A percentile compares a stretch with the other conserved stretches of the same genome.
These are phyloP conservation scores for Microcebus griseorufus DNA, from an alignment of 2,113 vertebrate species.

Conservation along the genomic window DNA sequence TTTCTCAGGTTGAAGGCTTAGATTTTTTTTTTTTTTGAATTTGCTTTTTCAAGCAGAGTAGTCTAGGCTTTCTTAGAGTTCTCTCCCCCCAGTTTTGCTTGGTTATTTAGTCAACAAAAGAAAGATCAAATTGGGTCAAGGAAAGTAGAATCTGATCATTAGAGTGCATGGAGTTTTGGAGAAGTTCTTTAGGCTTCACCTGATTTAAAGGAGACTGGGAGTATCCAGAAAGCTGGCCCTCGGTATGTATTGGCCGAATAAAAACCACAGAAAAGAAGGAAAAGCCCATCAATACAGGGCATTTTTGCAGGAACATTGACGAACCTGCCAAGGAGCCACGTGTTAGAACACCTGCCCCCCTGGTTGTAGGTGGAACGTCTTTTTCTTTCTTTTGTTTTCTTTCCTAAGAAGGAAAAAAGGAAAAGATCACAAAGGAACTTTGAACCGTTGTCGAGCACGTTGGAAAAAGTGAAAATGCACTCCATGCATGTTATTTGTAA, in stretches of 20 bases:
- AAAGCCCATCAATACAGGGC: too few relatives aligned
- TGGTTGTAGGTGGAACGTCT: not conserved
- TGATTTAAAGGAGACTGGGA: not conserved
- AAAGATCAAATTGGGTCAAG: not conserved
- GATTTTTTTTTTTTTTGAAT: not conserved
- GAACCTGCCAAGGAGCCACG: too few relatives aligned
- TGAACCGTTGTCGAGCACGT: not conserved
- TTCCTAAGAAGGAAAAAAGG: not conserved
- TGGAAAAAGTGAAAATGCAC: not conserved
- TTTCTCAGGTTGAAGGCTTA: not conserved
- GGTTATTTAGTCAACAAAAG: not conserved
- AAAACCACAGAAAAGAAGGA: too few relatives aligned
- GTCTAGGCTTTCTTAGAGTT: not conserved
- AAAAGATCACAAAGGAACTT: not conserved
- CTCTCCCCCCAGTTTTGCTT: not conserved
- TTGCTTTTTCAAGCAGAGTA: constrained; percentile 29
- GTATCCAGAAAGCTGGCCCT: too few relatives aligned
- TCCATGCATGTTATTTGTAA: not conserved
- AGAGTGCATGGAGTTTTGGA: not conserved
- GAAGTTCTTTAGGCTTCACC: not conserved
- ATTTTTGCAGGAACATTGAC: too few relatives aligned
- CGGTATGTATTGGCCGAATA: too few relatives aligned
- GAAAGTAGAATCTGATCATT: not conserved
- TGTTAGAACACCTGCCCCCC: too few relatives aligned
- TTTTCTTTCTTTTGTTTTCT: not conserved